Evolutionary conservation across 2,113 vertebrate species (phyloP), one percentile per base, ranked within the genome.

Genomic region (Carassius carassius): DNA sequence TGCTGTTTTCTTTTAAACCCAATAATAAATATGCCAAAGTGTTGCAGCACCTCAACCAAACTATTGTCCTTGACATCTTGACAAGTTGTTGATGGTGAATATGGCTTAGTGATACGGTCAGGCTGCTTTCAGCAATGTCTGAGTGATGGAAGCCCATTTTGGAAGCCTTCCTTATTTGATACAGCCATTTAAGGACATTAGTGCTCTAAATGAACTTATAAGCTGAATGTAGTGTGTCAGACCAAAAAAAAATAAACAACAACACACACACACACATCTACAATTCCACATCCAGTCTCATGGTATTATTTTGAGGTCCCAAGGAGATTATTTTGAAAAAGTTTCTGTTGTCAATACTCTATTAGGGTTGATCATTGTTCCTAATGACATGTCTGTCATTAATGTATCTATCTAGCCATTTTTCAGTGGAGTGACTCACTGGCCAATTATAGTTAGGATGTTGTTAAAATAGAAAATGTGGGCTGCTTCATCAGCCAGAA

Each of bases 341-440:
- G 23, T 62, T 41, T 10, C 32, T 78, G 51, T 56, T 35, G 56
- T 47, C 37, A 47, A 4, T 23, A 25, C 19, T 79, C 21, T 25
- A 25, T 63, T 62, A 79, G 5, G 63, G 25, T 32, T 32, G 41
- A 54, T 70, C 17, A 82, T 41, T 72, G 47, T 72, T 72, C 25
- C 19, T 56, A 37, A 82, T 37, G 8, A 56, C 62, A 60, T 10
- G 12, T 51, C 51, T 81, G 4, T 81, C 2, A 51, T 58, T 29
- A 49, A 81, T 41, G 5, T 6, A 41, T 41, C 8, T 72, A 37
- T 54, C 13, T 21, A 37, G 49, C 2, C 44, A 29, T 82, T 56
- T 82, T 82, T 82, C 47, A 23, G 16, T 56, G 5, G 29, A 82
- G 49, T 82, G 67, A 72, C 63, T 82, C 80, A 72, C 12, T 72